phyloP scores from a whole-genome alignment of 1,140 invertebrate species.

The Drosophila trapezifrons region DNA sequence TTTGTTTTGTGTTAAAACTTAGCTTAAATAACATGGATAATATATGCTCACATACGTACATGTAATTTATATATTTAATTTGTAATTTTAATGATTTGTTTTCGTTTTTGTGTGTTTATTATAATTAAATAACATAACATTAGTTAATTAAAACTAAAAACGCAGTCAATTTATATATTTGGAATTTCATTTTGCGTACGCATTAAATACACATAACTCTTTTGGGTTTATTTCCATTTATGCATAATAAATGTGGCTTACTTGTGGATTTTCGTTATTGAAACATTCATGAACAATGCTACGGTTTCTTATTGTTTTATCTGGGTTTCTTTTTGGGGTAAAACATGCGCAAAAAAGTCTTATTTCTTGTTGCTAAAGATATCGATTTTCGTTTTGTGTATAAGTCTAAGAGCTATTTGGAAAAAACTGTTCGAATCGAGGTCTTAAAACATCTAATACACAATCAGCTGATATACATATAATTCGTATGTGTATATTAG shows the following conservation, averaged over 20 bases:
- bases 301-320: conserved; percentile 32
- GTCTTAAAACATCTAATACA: conserved; percentile 51
- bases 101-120: conserved; percentile 42
- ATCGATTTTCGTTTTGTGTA: conserved; percentile 10
- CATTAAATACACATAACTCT: conserved; percentile 46
- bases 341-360: conserved; percentile 60
- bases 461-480: conserved; percentile 59
- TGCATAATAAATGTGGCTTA: conserved; percentile 10
- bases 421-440: conserved; percentile 32
- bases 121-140: conserved; percentile 81
- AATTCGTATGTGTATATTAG: conserved; percentile 15
- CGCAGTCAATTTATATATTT: conserved; percentile 78
- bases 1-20: conserved; percentile 46
- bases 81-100: conserved; percentile 54
- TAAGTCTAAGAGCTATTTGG: conserved; percentile 41
- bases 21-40: conserved; percentile 55
- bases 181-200: conserved; percentile 67
- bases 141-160: conserved; percentile 78
- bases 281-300: conserved; percentile 49
- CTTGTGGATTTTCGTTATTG: conserved; percentile 17
- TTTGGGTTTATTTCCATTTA: conserved; percentile 29
- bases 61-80: conserved; percentile 38
- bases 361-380: conserved; percentile 35
- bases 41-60: conserved; percentile 17
- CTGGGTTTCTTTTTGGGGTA: conserved; percentile 11